phyloP scores from a whole-genome alignment of 2,113 vertebrate species.

The Bos javanicus region DNA sequence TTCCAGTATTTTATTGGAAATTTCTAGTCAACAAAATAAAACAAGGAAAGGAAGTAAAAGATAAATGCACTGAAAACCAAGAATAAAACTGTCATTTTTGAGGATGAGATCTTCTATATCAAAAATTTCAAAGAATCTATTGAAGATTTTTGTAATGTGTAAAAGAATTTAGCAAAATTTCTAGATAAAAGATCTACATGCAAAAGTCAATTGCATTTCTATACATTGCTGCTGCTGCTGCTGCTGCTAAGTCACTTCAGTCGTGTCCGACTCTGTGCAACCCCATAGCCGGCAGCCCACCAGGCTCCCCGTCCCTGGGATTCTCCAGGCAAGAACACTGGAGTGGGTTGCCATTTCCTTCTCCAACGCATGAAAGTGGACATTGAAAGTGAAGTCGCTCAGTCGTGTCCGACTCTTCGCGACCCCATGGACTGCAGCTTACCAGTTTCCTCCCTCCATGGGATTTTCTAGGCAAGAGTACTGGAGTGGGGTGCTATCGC shows the following conservation, averaged over 20 bases:
- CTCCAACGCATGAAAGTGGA: no score
- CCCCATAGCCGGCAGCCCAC: no score
- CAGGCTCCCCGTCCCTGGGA: no score
- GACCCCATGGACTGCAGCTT: no score
- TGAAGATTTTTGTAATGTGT: neutral
- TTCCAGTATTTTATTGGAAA: constrained; percentile 33
- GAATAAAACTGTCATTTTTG: neutral
- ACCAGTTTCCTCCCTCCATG: no score
- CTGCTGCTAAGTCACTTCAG: no score
- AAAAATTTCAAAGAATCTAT: neutral
- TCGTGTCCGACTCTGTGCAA: accelerated
- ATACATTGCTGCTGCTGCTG: neutral
- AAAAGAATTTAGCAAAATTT: neutral
- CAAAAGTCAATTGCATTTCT: neutral
- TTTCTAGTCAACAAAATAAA: constrained; percentile 41
- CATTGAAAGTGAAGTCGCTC: no score
- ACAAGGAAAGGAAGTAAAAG: constrained; percentile 15
- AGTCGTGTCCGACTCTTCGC: accelerated
- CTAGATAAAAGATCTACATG: neutral
- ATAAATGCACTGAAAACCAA: constrained; percentile 1
- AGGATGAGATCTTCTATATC: neutral
- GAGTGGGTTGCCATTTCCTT: no score
- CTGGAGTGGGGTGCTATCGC: no score
- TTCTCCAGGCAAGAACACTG: no score
- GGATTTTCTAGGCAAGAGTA: no score